Evolutionary conservation across 2,888 invertebrate genomes (phyloP), one percentile per base, ranked within the genome.

Genomic region (Conistra vaccinii): DNA sequence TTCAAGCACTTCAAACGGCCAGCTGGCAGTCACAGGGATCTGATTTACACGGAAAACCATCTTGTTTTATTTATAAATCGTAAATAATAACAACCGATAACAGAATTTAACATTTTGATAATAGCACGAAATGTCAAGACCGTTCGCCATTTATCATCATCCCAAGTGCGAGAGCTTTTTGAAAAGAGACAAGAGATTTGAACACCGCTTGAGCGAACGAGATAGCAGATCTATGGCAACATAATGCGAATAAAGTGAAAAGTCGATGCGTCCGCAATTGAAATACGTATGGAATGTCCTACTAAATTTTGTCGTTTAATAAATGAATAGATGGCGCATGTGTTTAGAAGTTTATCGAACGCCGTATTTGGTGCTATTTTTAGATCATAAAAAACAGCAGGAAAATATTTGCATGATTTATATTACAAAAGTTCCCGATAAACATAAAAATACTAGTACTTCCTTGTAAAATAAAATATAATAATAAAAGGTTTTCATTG

Each of bases 271-370:
- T 48, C 79, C 70, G 29, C 14, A 78, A 76, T 74, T 70, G 63
- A 73, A 80, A 73, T 68, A 69, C 53, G 73, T 73, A 79, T 67
- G 51, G 26, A 71, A 67, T 71, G 75, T 48, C 35, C 89, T 85
- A 86, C 80, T 83, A 58, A 80, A 90, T 84, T 90, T 89, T 35
- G 84, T 74, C 87, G 89, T 53, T 62, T 87, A 76, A 12, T 78
- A 66, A 61, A 66, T 85, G 88, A 88, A 90, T 89, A 92, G 92
- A 92, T 92, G 92, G 95, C 95, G 95, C 95, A 94, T 94, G 95
- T 94, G 94, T 94, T 92, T 91, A 87, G 89, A 91, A 93, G 90
- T 94, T 93, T 96, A 95, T 95, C 95, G 95, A 96, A 93, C 95
- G 95, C 92, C 88, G 91, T 91, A 88, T 89, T 90, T 90, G 83